phyloP scores from a whole-genome alignment of 2,797 vertebrate genomes.

The Trematomus bernacchii region DNA sequence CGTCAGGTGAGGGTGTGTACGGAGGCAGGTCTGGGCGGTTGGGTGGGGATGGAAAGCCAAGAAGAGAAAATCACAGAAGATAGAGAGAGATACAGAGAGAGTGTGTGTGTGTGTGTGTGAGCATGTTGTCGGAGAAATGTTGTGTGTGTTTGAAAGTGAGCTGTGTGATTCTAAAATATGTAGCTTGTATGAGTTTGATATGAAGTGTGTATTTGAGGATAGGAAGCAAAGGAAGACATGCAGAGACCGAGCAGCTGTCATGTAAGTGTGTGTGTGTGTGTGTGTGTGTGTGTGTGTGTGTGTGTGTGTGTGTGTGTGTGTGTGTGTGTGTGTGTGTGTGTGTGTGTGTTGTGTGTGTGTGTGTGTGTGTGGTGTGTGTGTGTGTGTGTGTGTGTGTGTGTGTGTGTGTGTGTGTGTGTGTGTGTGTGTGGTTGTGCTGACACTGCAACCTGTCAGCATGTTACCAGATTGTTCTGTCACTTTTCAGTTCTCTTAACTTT shows the following conservation, averaged over 20 bases:
- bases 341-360: constrained; percentile 37
- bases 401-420: constrained; percentile 4
- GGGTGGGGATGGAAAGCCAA: constrained; percentile 41
- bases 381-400: constrained; percentile 38
- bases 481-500: not conserved
- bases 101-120: not conserved
- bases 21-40: constrained; percentile 61
- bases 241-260: constrained; percentile 77
- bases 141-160: not conserved
- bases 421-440: constrained; percentile 43
- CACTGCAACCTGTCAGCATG: constrained; percentile 30
- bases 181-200: constrained; percentile 20
- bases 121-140: constrained; percentile 1
- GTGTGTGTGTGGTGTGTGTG: not conserved
- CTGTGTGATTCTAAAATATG: not conserved
- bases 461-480: constrained; percentile 8
- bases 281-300: constrained; percentile 2
- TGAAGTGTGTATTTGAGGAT: constrained; percentile 52
- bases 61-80: constrained; percentile 41
- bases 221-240: constrained; percentile 47
- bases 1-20: constrained; percentile 70
- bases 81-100: not conserved
- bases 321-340: constrained; percentile 6
- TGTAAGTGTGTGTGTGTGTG: constrained; percentile 71
- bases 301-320: constrained; percentile 39